These are phyloP conservation scores for Diplodus sargus DNA, from an alignment of 2,797 vertebrate genomes.

Conservation along the genomic window DNA sequence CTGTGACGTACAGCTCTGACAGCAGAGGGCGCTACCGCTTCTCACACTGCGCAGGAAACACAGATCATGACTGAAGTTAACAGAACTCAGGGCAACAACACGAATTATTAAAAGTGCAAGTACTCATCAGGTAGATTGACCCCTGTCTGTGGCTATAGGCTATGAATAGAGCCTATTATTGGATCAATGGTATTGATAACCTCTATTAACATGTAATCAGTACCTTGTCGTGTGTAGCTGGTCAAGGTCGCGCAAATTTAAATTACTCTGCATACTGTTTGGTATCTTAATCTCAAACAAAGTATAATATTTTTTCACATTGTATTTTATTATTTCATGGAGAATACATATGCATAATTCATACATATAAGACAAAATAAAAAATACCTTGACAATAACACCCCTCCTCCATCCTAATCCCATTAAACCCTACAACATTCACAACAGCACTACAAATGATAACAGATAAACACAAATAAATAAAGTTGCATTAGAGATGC, in stretches of 20 bases:
- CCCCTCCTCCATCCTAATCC: too few relatives aligned
- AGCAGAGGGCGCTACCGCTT: conserved; percentile 61
- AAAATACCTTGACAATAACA: too few relatives aligned
- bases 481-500: too few relatives aligned
- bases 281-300: background rate
- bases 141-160: background rate
- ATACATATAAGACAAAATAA: too few relatives aligned
- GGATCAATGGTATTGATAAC: background rate
- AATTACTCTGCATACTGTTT: background rate
- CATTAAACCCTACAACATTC: too few relatives aligned
- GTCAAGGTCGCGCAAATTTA: background rate
- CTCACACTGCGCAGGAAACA: background rate
- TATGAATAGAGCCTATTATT: background rate
- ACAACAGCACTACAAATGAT: too few relatives aligned
- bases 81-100: background rate
- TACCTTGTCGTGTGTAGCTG: background rate
- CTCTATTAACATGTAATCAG: background rate
- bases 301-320: background rate
- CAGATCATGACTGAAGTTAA: background rate
- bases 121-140: background rate
- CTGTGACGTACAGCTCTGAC: conserved; percentile 16
- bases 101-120: background rate
- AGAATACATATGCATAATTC: too few relatives aligned
- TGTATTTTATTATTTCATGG: too few relatives aligned
- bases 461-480: too few relatives aligned